Base-by-base conservation (phyloP, 2,888 invertebrate species). In the Dolomedes plantarius region DNA sequence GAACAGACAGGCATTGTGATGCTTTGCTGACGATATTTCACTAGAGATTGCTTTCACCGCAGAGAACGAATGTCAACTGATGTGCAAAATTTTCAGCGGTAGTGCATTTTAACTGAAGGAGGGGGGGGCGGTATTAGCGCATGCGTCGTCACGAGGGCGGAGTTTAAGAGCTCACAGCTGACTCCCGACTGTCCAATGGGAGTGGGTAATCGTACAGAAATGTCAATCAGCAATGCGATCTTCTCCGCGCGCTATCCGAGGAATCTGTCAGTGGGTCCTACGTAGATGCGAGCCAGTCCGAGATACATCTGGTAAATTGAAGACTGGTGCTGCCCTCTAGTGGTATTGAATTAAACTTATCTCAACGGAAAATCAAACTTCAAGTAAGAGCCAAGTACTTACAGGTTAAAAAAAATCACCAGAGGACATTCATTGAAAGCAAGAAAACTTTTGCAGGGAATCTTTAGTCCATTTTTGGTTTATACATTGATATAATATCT, bases 71-170 rank as follows among this genome's bases (percentile, higher is more conserved):
- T 16, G 29, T 65, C 31, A 27, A n/a, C 79, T 72, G n/a, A 16
- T 65, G 23, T 28, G 56, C n/a, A n/a, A 11, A 36, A 27, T 67
- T 75, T 13, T 6, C 5, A 5, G 5, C 11, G 5, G 11, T 7
- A 7, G 36, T 36, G 32, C 50, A n/a, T 32, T 13, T 16, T 31
- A 41, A 39, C 23, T 64, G 32, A 31, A 13, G 80, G 73, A n/a
- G n/a, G n/a, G n/a, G n/a, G n/a, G n/a, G 80, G 80, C 64, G 72
- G 80, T 62, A 3, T 31, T 28, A 11, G 27, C 80, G 80, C 80
- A 67, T 73, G 80, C 80, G 80, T 67, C 19, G 6, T 67, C 2
- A 6, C 31, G 28, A n/a, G 31, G 80, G 80, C 72, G 80, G 80
- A 3, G 46, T 73, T 80, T 50, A 0, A n/a, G n/a, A n/a, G n/a